phyloP scores from a whole-genome alignment of 2,113 vertebrate genomes.

The Seriola rivoliana region DNA sequence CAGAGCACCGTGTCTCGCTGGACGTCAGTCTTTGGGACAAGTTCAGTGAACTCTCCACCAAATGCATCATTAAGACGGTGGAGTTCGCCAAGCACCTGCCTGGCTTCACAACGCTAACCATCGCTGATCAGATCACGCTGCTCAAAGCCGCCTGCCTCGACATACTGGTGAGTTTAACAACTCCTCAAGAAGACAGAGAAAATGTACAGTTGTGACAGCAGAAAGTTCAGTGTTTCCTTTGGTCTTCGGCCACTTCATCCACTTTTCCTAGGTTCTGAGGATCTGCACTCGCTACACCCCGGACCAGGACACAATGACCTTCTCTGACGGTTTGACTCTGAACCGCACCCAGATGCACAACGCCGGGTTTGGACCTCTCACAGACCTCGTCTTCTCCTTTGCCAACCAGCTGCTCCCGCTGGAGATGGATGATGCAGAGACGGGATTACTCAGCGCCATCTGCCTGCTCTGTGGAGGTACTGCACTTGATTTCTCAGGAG shows the following conservation, averaged over 20 bases:
- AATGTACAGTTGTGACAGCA: background rate
- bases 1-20: conserved; percentile 80
- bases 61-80: conserved; percentile 86
- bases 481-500: background rate
- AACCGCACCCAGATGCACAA: conserved; percentile 90
- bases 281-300: conserved; percentile 86
- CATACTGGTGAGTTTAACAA: conserved; percentile 78
- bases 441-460: conserved; percentile 94
- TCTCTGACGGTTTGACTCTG: conserved; percentile 94
- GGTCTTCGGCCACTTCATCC: background rate
- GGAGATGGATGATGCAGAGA: conserved; percentile 95
- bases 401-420: conserved; percentile 93
- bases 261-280: conserved; percentile 76
- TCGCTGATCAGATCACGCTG: conserved; percentile 86
- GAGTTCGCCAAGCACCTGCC: conserved; percentile 85
- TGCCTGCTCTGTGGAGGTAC: conserved; percentile 96
- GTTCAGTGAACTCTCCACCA: conserved; percentile 85
- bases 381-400: conserved; percentile 88
- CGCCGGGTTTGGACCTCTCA: conserved; percentile 83
- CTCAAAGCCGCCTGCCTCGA: conserved; percentile 85
- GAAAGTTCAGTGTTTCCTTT: background rate
- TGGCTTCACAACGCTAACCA: conserved; percentile 82
- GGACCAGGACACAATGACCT: conserved; percentile 90
- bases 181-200: background rate
- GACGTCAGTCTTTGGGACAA: conserved; percentile 85